A percentile compares a stretch with the other conserved stretches of the same genome.
Evolutionary conservation across 1,140 invertebrate genomes (phyloP).

Genomic region (Drosophila nasuta): DNA sequence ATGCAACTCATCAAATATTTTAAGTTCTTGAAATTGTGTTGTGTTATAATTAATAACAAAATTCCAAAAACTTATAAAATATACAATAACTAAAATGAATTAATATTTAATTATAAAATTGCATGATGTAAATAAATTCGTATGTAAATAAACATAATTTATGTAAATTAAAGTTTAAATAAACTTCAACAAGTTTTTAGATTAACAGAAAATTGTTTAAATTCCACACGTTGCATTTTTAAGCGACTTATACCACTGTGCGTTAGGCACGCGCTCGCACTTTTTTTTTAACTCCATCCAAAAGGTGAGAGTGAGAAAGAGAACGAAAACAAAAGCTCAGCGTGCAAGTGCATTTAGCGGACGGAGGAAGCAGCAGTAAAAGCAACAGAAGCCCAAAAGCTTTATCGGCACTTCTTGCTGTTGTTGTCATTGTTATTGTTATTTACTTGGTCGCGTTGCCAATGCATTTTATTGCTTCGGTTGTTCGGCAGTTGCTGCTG

Average conservation of each 20-base stretch:
- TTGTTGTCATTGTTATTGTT: constrained; percentile 37
- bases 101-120: too few relatives aligned
- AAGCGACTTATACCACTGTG: constrained; percentile 42
- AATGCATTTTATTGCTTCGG: constrained; percentile 57
- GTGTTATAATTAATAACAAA: not conserved
- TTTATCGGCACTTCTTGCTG: constrained; percentile 50
- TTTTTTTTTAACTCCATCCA: constrained; percentile 38
- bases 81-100: too few relatives aligned
- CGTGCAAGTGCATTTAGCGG: constrained; percentile 56
- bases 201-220: not conserved
- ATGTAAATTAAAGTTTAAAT: too few relatives aligned
- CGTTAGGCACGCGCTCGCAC: constrained; percentile 17
- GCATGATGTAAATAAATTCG: too few relatives aligned
- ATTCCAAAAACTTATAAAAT: not conserved
- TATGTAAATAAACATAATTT: too few relatives aligned
- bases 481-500: constrained; percentile 30
- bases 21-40: not conserved
- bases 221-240: not conserved
- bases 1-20: not conserved
- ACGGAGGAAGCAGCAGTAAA: constrained; percentile 35
- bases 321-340: constrained; percentile 53
- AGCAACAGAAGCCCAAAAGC: constrained; percentile 58
- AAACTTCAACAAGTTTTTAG: too few relatives aligned
- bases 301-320: constrained; percentile 25
- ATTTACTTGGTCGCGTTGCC: constrained; percentile 19